Percentiles rank a stretch among this genome's conserved stretches.
Evolutionary conservation across 2,113 vertebrate genomes (phyloP).

Genomic region (Chitala chitala): DNA sequence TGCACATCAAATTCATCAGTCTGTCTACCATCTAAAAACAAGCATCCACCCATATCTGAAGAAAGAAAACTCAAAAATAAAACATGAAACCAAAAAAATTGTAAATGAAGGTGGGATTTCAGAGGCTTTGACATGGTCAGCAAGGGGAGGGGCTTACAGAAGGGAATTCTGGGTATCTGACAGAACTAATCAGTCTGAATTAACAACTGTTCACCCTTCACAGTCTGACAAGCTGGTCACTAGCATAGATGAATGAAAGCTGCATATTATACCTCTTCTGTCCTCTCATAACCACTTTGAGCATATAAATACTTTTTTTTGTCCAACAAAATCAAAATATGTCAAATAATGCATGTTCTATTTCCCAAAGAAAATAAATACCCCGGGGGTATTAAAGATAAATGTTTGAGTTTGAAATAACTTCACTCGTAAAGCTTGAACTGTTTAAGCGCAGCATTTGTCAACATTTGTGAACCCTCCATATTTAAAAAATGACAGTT

Average conservation of each 20-base stretch:
- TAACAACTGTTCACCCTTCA: neutral
- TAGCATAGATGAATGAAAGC: neutral
- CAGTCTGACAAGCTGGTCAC: neutral
- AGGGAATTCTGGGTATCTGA: constrained; percentile 3
- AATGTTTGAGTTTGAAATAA: neutral
- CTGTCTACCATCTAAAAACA: constrained; percentile 40
- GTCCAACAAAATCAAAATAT: constrained; percentile 1
- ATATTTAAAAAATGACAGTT: neutral
- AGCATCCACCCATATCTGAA: constrained; percentile 40
- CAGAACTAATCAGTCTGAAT: neutral
- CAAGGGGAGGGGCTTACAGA: neutral
- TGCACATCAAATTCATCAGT: constrained; percentile 47
- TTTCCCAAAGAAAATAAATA: too few relatives aligned
- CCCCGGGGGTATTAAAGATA: neutral
- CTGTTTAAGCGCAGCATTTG: neutral
- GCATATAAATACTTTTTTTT: neutral
- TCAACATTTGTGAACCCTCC: too few relatives aligned
- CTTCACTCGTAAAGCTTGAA: neutral
- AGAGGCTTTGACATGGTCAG: neutral
- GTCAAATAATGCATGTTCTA: too few relatives aligned
- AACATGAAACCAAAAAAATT: constrained; percentile 27
- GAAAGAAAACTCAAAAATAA: constrained; percentile 33
- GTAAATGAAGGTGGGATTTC: constrained; percentile 30
- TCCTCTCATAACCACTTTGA: neutral
- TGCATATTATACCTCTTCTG: too few relatives aligned